phyloP scores from a whole-genome alignment of 2,113 vertebrate species.

The Amblyornis subalaris region DNA sequence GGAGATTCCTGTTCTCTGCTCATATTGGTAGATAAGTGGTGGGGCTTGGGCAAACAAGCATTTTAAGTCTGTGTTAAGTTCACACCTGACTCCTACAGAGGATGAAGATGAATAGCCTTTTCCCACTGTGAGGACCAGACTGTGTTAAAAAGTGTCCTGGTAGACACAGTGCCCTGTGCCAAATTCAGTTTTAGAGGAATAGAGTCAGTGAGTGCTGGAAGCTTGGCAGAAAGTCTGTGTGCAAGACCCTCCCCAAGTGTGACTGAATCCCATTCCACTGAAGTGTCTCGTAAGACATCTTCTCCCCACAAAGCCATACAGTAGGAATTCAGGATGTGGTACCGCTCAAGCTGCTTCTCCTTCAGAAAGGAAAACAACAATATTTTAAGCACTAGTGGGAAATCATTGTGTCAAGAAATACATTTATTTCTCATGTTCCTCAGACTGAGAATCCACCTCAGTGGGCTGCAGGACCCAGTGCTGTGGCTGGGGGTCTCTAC shows the following conservation, averaged over 20 bases:
- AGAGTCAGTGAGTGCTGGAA: neutral
- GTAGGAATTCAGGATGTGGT: neutral
- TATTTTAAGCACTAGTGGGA: neutral
- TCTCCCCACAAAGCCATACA: neutral
- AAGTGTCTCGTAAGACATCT: neutral
- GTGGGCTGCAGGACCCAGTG: neutral
- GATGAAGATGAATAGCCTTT: neutral
- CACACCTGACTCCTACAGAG: neutral
- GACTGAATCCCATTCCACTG: neutral
- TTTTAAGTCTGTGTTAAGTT: neutral
- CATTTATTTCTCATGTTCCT: neutral
- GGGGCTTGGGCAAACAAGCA: neutral
- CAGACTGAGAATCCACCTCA: neutral
- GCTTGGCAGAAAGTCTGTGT: neutral
- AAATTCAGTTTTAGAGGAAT: neutral
- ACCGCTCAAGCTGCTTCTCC: neutral
- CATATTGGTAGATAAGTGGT: neutral
- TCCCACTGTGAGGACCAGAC: neutral
- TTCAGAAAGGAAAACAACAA: neutral
- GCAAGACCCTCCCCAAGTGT: neutral
- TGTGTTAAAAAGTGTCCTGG: neutral
- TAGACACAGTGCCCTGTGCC: neutral
- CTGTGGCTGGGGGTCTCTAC: neutral
- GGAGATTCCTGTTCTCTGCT: neutral
- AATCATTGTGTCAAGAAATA: neutral